These are phyloP conservation scores for Mystacides longicornis DNA, from an alignment of 2,888 invertebrate genomes.

Conservation along the genomic window DNA sequence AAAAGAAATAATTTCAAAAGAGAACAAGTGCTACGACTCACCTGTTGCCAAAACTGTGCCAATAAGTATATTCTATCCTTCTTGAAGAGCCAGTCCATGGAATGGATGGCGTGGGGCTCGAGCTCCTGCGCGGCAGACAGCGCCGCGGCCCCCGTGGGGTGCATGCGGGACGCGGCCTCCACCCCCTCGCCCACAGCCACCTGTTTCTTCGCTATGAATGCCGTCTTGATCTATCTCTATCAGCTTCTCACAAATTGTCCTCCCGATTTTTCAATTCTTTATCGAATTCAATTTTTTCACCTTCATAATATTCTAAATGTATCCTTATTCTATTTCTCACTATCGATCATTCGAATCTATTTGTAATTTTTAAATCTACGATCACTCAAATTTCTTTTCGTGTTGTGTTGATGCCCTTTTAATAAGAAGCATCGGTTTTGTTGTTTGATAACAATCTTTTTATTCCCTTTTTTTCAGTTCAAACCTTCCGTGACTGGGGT, in stretches of 20 bases:
- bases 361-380: background rate
- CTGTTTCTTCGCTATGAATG: conserved; percentile 23
- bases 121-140: conserved; percentile 77
- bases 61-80: conserved; percentile 90
- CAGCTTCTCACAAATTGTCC: conserved; percentile 7
- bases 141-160: conserved; percentile 64
- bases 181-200: conserved; percentile 25
- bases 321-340: conserved; percentile 3
- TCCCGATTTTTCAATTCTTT: conserved; percentile 4
- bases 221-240: conserved; percentile 24
- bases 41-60: conserved; percentile 96
- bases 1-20: no score
- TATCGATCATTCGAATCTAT: conserved; percentile 2
- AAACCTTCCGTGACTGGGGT: conserved; percentile 24
- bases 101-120: conserved; percentile 91
- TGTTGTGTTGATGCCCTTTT: conserved; percentile 15
- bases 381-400: background rate
- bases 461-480: background rate
- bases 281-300: conserved; percentile 6
- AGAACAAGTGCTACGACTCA: no score
- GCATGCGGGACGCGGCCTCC: conserved; percentile 49
- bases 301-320: conserved; percentile 8
- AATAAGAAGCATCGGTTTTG: conserved; percentile 20
- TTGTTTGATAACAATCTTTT: conserved; percentile 11
- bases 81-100: conserved; percentile 95